Percentiles rank a stretch among this genome's conserved stretches.
phyloP scores from a whole-genome alignment of 2,113 vertebrate species.

The Crotalus helleri region DNA sequence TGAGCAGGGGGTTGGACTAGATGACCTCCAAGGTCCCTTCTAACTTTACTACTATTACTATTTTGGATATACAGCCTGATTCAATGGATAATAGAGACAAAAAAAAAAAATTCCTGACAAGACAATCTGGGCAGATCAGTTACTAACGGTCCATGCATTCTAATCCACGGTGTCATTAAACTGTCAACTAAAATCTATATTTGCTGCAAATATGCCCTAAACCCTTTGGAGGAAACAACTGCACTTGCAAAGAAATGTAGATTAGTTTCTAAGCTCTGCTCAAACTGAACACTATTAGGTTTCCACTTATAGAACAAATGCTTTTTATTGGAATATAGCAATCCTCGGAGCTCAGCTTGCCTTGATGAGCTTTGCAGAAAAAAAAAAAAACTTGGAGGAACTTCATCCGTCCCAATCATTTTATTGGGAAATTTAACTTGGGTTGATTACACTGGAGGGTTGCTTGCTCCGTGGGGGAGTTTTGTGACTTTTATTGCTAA shows the following conservation, averaged over 20 bases:
- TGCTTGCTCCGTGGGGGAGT: conserved; percentile 16
- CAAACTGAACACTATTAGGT: not conserved
- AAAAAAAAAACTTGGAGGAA: not conserved
- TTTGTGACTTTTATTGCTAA: conserved; percentile 21
- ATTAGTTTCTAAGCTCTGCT: not conserved
- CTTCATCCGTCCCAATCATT: conserved; percentile 7
- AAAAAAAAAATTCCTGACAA: not conserved
- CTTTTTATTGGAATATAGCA: not conserved
- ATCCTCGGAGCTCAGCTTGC: conserved; percentile 1
- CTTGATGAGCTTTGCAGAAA: conserved; percentile 8
- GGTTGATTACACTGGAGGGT: conserved; percentile 23
- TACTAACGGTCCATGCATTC: conserved; percentile 13
- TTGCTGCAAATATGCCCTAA: not conserved
- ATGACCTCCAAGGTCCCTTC: no score
- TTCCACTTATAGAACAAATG: not conserved
- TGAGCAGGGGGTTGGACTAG: no score
- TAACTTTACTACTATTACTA: no score
- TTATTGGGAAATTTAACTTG: conserved; percentile 39
- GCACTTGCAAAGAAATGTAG: not conserved
- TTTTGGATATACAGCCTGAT: conserved; percentile 11
- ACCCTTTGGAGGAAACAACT: not conserved
- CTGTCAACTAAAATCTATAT: not conserved
- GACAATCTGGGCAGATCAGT: not conserved
- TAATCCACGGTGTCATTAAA: conserved; percentile 18
- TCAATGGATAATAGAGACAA: not conserved